Evolutionary conservation across 1,140 invertebrate genomes (phyloP).

Genomic region (Lasioglossum albipes): DNA sequence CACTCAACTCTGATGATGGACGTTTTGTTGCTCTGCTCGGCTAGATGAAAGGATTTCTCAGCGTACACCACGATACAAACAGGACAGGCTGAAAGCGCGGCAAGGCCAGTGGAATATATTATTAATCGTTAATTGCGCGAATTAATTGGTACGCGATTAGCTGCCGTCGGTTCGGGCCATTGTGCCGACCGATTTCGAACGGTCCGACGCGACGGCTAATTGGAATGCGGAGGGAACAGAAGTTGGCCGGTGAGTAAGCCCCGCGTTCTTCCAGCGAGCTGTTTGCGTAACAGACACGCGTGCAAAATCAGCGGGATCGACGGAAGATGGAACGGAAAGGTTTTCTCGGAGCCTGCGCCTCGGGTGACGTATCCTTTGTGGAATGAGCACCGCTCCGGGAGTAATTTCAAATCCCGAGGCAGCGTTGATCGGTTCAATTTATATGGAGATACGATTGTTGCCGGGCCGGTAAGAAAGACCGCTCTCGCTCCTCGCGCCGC

Average conservation of each 20-base stretch:
- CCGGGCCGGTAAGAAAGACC: not conserved
- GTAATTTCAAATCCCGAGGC: slow-evolving; percentile 2
- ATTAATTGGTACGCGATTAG: slow-evolving; percentile 52
- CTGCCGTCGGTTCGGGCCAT: slow-evolving; percentile 14
- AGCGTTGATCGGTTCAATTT: slow-evolving; percentile 24
- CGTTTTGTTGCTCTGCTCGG: too few relatives aligned
- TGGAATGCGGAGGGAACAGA: slow-evolving; percentile 12
- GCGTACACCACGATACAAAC: too few relatives aligned
- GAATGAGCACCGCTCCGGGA: slow-evolving; percentile 9
- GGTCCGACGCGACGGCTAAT: slow-evolving; percentile 23
- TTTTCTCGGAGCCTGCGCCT: not conserved
- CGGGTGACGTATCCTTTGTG: slow-evolving; percentile 6
- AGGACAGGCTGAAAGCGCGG: too few relatives aligned
- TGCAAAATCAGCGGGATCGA: not conserved
- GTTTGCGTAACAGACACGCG: slow-evolving; percentile 9
- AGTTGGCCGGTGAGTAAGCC: not conserved
- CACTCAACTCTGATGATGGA: too few relatives aligned
- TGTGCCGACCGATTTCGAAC: slow-evolving; percentile 33
- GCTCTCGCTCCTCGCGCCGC: not conserved
- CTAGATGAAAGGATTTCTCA: too few relatives aligned
- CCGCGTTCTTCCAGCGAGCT: not conserved
- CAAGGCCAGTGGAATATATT: too few relatives aligned
- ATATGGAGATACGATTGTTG: slow-evolving; percentile 26
- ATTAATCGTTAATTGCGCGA: slow-evolving; percentile 42
- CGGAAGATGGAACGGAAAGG: not conserved